Percentiles rank a stretch among this genome's conserved stretches.
These are phyloP conservation scores for Myotis daubentonii DNA, from an alignment of 2,797 vertebrate species.

Conservation along the genomic window DNA sequence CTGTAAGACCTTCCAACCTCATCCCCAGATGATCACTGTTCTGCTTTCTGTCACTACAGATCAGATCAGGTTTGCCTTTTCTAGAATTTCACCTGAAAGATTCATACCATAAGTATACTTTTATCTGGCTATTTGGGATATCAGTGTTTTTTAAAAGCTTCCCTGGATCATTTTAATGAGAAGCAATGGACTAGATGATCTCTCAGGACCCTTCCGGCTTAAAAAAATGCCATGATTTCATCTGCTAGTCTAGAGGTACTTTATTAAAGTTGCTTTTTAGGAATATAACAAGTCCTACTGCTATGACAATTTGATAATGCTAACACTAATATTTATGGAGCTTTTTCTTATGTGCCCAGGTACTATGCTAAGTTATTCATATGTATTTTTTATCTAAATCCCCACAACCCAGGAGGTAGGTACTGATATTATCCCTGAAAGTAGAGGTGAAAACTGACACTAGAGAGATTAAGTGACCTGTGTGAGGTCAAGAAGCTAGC, in stretches of 20 bases:
- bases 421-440: background rate
- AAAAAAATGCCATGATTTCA: background rate
- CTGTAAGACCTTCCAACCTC: background rate
- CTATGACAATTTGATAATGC: background rate
- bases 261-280: background rate
- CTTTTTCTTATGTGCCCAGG: background rate
- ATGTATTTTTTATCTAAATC: background rate
- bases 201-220: background rate
- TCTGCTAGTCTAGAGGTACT: background rate
- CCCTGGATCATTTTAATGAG: conserved; percentile 37
- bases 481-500: background rate
- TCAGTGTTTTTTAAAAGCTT: background rate
- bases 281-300: background rate
- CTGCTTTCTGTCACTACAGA: background rate
- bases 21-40: background rate
- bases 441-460: background rate
- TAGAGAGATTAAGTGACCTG: background rate
- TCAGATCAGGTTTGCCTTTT: background rate
- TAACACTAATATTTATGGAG: background rate
- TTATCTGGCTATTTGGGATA: background rate
- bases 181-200: background rate
- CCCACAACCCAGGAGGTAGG: background rate
- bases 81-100: conserved; percentile 11
- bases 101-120: background rate
- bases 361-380: background rate